These are phyloP conservation scores for Brachyopa scutellaris DNA, from an alignment of 2,888 invertebrate species.

Conservation along the genomic window DNA sequence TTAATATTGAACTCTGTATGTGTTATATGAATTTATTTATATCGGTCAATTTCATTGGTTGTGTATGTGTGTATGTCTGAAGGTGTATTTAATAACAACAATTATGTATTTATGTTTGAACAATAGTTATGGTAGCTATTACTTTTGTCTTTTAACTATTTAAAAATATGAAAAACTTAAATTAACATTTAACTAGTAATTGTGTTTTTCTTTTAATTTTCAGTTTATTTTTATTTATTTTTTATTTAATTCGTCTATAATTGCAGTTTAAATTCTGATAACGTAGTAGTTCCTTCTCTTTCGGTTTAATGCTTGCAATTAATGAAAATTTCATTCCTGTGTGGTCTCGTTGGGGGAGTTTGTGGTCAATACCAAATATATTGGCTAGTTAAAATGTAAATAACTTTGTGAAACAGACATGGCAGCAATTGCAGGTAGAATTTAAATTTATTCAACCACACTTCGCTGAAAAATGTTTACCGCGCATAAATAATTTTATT, in stretches of 20 bases:
- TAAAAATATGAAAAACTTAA: conserved; percentile 15
- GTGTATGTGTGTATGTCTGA: conserved; percentile 8
- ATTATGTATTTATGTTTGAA: conserved; percentile 12
- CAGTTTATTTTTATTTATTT: background rate
- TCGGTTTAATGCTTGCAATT: conserved; percentile 13
- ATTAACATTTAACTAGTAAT: background rate
- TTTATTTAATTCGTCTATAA: conserved; percentile 24
- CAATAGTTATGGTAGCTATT: background rate
- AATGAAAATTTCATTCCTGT: conserved; percentile 26
- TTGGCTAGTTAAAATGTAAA: conserved; percentile 11
- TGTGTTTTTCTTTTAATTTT: background rate
- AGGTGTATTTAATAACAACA: conserved; percentile 26
- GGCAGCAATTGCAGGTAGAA: no score
- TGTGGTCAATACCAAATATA: conserved; percentile 30
- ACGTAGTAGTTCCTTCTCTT: background rate
- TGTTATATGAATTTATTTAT: conserved; percentile 14
- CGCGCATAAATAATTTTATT: conserved; percentile 7
- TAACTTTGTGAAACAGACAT: conserved; percentile 17
- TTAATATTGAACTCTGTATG: conserved; percentile 37
- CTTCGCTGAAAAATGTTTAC: conserved; percentile 8
- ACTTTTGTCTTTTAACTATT: conserved; percentile 22
- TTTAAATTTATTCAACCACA: no score
- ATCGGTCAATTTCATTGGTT: conserved; percentile 11
- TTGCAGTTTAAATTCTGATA: conserved; percentile 14
- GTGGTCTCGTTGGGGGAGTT: conserved; percentile 7